Evolutionary conservation across 2,888 invertebrate genomes (phyloP).

Genomic region (Acrobasis suavella): DNA sequence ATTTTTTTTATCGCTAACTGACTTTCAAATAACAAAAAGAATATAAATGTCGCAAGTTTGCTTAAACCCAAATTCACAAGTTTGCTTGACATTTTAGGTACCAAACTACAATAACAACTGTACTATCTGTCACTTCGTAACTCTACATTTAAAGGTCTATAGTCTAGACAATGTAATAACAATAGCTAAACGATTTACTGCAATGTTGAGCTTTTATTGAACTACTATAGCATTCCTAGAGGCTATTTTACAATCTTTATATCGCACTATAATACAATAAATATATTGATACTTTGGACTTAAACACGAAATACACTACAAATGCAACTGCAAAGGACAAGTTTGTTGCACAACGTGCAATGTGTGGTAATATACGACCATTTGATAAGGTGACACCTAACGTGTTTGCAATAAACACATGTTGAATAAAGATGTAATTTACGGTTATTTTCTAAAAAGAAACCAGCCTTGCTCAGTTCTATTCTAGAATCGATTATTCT

Average conservation of each 20-base stretch:
- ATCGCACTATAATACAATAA: constrained; percentile 4
- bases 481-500: constrained; percentile 43
- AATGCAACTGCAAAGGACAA: background rate
- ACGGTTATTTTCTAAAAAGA: background rate
- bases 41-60: background rate
- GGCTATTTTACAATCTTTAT: constrained; percentile 41
- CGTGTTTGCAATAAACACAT: background rate
- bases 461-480: constrained; percentile 12
- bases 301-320: background rate
- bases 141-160: constrained; percentile 51
- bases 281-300: background rate
- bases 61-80: too few species aligned
- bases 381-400: background rate
- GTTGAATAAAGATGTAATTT: background rate
- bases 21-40: too few species aligned
- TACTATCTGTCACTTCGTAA: constrained; percentile 39
- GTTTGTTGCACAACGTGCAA: constrained; percentile 9
- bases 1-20: too few species aligned
- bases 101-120: constrained; percentile 15
- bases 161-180: constrained; percentile 55
- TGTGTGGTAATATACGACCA: background rate
- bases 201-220: constrained; percentile 52
- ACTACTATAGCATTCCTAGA: constrained; percentile 47
- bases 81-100: too few species aligned
- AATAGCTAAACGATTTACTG: constrained; percentile 47